A percentile compares a stretch with the other conserved stretches of the same genome.
phyloP scores from a whole-genome alignment of 2,113 vertebrate species.

The Hyaena hyaena region DNA sequence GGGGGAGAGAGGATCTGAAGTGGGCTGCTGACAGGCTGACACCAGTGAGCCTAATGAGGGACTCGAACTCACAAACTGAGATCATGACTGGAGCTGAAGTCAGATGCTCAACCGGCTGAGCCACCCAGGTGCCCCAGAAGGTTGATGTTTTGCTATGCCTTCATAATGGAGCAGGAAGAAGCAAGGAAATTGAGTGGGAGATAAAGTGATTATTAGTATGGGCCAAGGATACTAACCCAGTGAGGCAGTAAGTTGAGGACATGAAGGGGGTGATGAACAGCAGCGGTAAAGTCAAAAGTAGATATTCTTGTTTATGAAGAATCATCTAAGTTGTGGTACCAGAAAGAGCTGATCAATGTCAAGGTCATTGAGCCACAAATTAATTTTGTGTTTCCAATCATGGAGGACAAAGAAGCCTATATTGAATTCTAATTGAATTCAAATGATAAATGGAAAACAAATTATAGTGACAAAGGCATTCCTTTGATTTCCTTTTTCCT shows the following conservation, averaged over 20 bases:
- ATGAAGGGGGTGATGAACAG: neutral
- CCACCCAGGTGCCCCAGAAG: neutral
- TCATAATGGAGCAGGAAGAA: neutral
- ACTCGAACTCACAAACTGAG: too few relatives aligned
- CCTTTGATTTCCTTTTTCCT: constrained; percentile 62
- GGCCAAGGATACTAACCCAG: neutral
- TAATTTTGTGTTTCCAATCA: constrained; percentile 78
- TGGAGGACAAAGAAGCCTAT: constrained; percentile 45
- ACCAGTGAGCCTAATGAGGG: too few relatives aligned
- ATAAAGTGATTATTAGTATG: neutral
- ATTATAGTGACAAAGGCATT: constrained; percentile 63
- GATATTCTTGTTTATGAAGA: neutral
- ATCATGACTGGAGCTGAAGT: too few relatives aligned
- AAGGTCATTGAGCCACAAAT: constrained; percentile 65
- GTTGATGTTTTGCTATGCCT: neutral
- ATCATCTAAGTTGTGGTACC: neutral
- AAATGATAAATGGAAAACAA: constrained; percentile 76
- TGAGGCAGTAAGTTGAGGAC: neutral
- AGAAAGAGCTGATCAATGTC: constrained; percentile 7
- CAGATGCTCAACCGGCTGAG: too few relatives aligned
- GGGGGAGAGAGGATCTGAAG: too few relatives aligned
- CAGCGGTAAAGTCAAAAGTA: neutral
- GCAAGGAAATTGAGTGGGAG: neutral
- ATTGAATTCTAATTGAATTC: constrained; percentile 72
- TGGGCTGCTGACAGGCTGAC: too few relatives aligned